A percentile compares a stretch with the other conserved stretches of the same genome.
These are phyloP conservation scores for Chloebia gouldiae DNA, from an alignment of 2,113 vertebrate genomes.

Conservation along the genomic window DNA sequence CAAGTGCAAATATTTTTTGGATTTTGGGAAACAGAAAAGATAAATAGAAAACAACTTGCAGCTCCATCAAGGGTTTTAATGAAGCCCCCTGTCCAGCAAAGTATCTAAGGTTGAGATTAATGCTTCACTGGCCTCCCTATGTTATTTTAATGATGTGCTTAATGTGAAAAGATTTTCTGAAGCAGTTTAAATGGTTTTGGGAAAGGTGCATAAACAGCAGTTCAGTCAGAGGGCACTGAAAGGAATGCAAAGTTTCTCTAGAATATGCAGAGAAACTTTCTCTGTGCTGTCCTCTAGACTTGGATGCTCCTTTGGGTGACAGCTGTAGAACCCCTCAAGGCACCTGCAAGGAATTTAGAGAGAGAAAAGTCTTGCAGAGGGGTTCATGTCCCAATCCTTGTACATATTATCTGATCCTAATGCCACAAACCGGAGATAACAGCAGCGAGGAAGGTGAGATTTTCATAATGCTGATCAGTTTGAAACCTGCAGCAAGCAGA, in stretches of 20 bases:
- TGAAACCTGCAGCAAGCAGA: neutral
- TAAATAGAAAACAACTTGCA: neutral
- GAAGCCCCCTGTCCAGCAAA: neutral
- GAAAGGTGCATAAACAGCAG: neutral
- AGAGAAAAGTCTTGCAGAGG: neutral
- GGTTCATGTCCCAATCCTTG: neutral
- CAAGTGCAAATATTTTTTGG: neutral
- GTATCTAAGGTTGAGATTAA: neutral
- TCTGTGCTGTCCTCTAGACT: neutral
- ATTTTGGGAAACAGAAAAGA: neutral
- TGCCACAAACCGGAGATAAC: neutral
- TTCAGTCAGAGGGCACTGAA: neutral
- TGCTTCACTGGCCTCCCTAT: neutral
- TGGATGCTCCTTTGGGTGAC: neutral
- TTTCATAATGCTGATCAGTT: slow-evolving; percentile 4
- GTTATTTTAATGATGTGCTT: slow-evolving; percentile 9
- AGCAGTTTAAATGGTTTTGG: neutral
- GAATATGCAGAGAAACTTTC: neutral
- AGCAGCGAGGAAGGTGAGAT: neutral
- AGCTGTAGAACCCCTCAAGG: neutral
- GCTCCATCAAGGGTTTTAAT: neutral
- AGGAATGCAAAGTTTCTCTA: neutral
- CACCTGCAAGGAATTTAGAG: neutral
- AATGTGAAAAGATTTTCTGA: neutral
- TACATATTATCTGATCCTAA: neutral